Evolutionary conservation across 2,888 invertebrate species (phyloP).

Genomic region (Tetheella fluctuosa): DNA sequence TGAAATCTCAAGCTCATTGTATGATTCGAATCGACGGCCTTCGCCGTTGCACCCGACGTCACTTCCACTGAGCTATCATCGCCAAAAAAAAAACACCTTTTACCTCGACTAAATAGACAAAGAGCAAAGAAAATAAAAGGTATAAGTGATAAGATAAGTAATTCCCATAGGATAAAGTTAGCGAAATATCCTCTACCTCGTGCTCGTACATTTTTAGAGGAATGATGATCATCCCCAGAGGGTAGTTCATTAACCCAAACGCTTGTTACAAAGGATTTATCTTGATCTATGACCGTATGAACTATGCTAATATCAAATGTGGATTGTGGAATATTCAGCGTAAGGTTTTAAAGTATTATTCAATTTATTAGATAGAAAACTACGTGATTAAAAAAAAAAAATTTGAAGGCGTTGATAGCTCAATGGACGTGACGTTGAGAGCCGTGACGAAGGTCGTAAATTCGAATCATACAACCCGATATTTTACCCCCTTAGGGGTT

Average conservation of each 20-base stretch:
- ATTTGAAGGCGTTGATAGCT: no score
- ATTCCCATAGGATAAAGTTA: neutral
- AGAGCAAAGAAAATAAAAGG: neutral
- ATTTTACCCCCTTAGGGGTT: no score
- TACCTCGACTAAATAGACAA: neutral
- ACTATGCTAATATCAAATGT: conserved; percentile 11
- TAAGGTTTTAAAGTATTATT: neutral
- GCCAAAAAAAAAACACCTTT: neutral
- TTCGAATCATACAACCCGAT: no score
- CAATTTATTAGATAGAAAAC: neutral
- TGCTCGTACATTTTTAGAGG: neutral
- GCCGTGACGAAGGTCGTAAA: no score
- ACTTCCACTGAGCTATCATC: no score
- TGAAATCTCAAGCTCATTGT: no score
- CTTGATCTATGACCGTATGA: conserved; percentile 16
- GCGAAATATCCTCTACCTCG: neutral
- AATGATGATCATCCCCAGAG: conserved; percentile 3
- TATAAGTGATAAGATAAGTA: neutral
- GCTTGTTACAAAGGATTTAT: conserved; percentile 14
- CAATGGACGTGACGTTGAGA: no score
- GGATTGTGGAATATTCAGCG: neutral
- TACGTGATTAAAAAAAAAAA: neutral
- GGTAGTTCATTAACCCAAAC: conserved; percentile 10
- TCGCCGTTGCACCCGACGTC: no score
- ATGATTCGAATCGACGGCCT: no score